Percentiles rank a stretch among this genome's conserved stretches.
Evolutionary conservation across 2,888 invertebrate species (phyloP).

Genomic region (Drosophila niveifrons): DNA sequence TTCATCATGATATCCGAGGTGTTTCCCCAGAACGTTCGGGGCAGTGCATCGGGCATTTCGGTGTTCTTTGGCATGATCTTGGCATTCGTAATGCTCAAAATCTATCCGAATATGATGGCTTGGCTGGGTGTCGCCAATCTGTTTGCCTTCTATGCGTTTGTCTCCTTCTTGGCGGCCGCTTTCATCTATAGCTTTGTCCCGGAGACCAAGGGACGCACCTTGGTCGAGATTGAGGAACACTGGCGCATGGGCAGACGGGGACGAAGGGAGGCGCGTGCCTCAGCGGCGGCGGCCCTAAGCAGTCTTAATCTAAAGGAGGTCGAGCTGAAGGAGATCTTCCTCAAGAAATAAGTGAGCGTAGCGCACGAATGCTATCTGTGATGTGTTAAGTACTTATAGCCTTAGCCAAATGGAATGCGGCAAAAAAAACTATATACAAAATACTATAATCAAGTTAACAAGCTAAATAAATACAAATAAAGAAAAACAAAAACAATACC

Average conservation of each 20-base stretch:
- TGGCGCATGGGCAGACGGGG: constrained; percentile 75
- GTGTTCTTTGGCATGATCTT: constrained; percentile 88
- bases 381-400: constrained; percentile 77
- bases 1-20: constrained; percentile 92
- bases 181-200: constrained; percentile 88
- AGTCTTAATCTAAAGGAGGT: constrained; percentile 64
- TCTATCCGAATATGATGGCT: constrained; percentile 88
- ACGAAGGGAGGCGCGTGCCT: constrained; percentile 32
- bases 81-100: constrained; percentile 89
- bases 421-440: constrained; percentile 22
- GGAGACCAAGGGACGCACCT: constrained; percentile 90
- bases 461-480: constrained; percentile 27
- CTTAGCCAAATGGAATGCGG: constrained; percentile 58
- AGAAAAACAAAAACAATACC: not conserved
- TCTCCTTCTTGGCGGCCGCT: constrained; percentile 88
- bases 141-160: constrained; percentile 88
- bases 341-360: constrained; percentile 73
- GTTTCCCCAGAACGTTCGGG: constrained; percentile 88
- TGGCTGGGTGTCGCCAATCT: constrained; percentile 87
- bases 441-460: constrained; percentile 37
- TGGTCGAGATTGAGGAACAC: constrained; percentile 89
- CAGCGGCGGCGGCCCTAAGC: constrained; percentile 35
- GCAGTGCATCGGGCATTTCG: constrained; percentile 89
- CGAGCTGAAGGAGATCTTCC: constrained; percentile 75
- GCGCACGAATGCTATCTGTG: constrained; percentile 62